A percentile compares a stretch with the other conserved stretches of the same genome.
Evolutionary conservation across 2,113 vertebrate species (phyloP).

Genomic region (Nymphicus hollandicus): DNA sequence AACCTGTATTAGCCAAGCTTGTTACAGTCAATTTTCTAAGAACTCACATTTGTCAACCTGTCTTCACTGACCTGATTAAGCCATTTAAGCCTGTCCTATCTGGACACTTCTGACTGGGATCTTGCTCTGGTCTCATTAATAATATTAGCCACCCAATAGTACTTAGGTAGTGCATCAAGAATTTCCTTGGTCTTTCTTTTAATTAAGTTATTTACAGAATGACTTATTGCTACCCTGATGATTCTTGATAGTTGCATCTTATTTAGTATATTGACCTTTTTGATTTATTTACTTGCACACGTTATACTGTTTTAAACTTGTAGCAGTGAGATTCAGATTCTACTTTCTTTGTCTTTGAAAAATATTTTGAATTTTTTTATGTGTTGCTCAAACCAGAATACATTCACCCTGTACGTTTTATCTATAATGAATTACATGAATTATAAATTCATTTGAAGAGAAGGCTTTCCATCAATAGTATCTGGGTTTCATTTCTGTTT

Average conservation of each 20-base stretch:
- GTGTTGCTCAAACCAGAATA: not conserved
- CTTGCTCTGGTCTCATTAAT: not conserved
- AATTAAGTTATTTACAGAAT: not conserved
- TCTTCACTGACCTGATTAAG: not conserved
- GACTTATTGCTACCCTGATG: not conserved
- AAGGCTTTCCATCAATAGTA: not conserved
- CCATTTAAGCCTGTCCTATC: not conserved
- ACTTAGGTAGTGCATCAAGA: not conserved
- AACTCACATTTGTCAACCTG: not conserved
- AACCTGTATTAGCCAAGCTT: not conserved
- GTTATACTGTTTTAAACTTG: not conserved
- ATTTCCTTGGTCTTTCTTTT: not conserved
- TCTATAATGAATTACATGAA: not conserved
- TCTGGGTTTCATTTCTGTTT: not conserved
- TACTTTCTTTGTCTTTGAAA: not conserved
- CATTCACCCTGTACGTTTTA: not conserved
- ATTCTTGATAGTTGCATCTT: not conserved
- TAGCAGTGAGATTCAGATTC: not conserved
- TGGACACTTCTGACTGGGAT: not conserved
- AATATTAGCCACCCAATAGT: not conserved
- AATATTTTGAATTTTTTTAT: accelerated
- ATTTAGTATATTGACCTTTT: not conserved
- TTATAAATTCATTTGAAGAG: not conserved
- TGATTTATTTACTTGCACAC: accelerated
- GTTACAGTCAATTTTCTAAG: not conserved